These are phyloP conservation scores for Oplegnathus fasciatus DNA, from an alignment of 2,113 vertebrate species.

Conservation along the genomic window DNA sequence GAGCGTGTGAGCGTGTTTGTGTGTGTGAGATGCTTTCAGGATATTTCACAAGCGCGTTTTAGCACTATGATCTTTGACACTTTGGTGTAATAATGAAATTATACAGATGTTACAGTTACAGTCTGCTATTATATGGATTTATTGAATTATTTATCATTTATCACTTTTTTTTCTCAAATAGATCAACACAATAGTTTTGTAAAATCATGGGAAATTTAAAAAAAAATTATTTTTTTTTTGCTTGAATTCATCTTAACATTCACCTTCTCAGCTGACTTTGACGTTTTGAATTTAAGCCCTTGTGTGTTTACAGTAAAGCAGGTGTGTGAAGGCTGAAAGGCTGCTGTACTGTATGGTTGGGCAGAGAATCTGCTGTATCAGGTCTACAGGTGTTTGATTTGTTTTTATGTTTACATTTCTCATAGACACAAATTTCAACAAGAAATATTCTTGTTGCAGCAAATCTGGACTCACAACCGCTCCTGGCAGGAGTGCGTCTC, in stretches of 20 bases:
- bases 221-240: background rate
- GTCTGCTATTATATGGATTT: background rate
- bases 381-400: background rate
- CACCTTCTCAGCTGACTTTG: background rate
- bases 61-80: background rate
- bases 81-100: background rate
- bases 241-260: background rate
- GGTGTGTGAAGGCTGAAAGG: background rate
- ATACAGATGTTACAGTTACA: background rate
- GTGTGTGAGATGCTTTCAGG: background rate
- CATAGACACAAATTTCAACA: background rate
- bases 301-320: background rate
- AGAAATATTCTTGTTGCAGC: background rate
- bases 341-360: background rate
- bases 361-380: background rate
- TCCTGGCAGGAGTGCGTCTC: background rate
- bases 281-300: background rate
- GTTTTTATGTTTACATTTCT: background rate
- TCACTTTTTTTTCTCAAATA: background rate
- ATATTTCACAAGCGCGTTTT: conserved; percentile 28
- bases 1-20: background rate
- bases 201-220: background rate
- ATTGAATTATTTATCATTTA: background rate
- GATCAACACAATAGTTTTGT: background rate
- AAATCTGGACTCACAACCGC: background rate